Evolutionary conservation across 2,113 vertebrate species (phyloP), one percentile per base, ranked within the genome.

Genomic region (Azemiops feae): DNA sequence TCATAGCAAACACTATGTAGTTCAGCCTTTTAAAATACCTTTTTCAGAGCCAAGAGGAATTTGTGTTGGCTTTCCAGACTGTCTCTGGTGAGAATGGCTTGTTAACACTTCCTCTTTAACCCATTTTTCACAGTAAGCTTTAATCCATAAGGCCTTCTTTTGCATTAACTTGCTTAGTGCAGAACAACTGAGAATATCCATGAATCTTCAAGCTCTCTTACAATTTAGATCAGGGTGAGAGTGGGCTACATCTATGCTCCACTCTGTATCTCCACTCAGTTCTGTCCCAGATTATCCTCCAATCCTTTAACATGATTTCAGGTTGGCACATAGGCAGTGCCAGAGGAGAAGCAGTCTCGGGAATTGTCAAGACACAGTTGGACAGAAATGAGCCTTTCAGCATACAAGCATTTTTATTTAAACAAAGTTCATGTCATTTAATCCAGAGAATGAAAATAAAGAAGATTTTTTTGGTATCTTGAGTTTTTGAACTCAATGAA

Each of bases 401-500:
- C 60, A 89, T 22, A 45, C 30, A 69, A n/a, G 30, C 64, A 16
- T 69, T 69, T 16, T 34, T 18, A 74, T 18, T 74, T 74, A 18
- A 74, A 74, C 64, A 74, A 74, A 74, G 64, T 16, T n/a, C 14
- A 18, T 3, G n/a, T 34, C 34, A n/a, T 74, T 74, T 74, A 34
- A 74, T 74, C n/a, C 64, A 74, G 64, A 74, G 14, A 74, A 74
- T 74, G 69, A 74, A 74, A 74, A 74, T 74, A 57, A 58, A 4
- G 89, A 7, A 55, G 2, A 12, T 53, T 95, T 47, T 47, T 95
- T 93, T 3, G 55, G 92, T 54, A 89, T 92, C 88, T 90, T 92
- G 60, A 4, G 89, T 95, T 89, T 45, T 47, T 92, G 30, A 85
- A 22, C 90, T 30, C 89, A 30, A 20, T 23, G 18, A 54, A 74